Conservation (phyloP, 1,140 invertebrate genomes). For the Chionoecetes opilio region DNA sequence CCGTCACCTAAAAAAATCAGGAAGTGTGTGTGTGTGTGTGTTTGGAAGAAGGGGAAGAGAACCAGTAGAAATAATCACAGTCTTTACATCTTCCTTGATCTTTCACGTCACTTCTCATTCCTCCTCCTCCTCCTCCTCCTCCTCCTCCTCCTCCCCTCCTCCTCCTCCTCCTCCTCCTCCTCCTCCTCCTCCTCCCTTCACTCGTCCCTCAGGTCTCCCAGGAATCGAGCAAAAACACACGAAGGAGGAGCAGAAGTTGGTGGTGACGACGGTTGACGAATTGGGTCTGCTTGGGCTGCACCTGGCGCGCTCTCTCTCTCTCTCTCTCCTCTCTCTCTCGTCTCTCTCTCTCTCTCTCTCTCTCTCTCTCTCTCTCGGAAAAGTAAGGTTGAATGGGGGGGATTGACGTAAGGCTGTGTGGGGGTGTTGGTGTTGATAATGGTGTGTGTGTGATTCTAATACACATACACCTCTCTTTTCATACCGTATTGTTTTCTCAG, state of each 20-base stretch:
- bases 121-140: constrained; percentile 23
- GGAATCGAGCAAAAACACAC: too few relatives aligned
- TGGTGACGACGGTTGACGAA: background rate
- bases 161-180: background rate
- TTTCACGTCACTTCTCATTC: background rate
- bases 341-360: background rate
- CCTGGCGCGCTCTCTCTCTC: background rate
- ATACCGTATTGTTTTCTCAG: too few relatives aligned
- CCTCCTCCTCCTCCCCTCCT: constrained; percentile 14
- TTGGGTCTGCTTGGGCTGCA: background rate
- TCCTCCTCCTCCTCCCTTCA: background rate
- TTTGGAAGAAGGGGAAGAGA: background rate
- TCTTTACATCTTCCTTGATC: too few relatives aligned
- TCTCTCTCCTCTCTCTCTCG: background rate
- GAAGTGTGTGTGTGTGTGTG: too few relatives aligned
- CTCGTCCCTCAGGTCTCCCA: background rate
- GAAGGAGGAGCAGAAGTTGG: too few relatives aligned
- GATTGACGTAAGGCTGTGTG: too few relatives aligned
- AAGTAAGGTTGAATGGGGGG: too few relatives aligned
- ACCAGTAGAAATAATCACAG: background rate
- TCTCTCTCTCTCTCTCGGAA: too few relatives aligned
- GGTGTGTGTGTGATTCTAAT: too few relatives aligned
- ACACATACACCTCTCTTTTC: too few relatives aligned
- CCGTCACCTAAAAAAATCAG: too few relatives aligned
- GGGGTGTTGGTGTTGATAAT: too few relatives aligned